Conservation (phyloP, 2,797 vertebrate genomes). For the Oceanodroma leucorhoa region DNA sequence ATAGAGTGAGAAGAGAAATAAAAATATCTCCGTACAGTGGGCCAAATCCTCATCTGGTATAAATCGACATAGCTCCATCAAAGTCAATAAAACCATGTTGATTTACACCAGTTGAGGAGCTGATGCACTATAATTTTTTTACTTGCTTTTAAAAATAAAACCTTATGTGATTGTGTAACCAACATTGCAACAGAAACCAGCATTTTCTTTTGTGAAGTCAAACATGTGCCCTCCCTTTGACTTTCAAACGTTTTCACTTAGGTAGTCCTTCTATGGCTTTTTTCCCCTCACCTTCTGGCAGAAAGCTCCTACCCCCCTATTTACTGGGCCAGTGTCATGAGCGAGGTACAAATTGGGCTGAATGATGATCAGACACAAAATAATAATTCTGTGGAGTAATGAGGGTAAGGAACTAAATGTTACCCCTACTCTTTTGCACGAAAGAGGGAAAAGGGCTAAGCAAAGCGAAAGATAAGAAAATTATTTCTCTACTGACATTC, state of each 20-base stretch:
- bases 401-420: neutral
- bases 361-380: neutral
- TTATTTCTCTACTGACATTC: neutral
- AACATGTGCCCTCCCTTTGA: neutral
- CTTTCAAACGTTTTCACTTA: constrained; percentile 22
- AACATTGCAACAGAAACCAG: constrained; percentile 45
- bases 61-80: constrained; percentile 61
- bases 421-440: neutral
- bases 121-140: constrained; percentile 58
- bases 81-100: constrained; percentile 61
- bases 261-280: neutral
- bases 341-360: neutral
- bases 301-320: neutral
- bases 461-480: neutral
- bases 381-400: neutral
- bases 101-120: constrained; percentile 60
- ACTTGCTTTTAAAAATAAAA: constrained; percentile 64
- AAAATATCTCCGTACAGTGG: constrained; percentile 58
- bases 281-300: neutral
- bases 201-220: constrained; percentile 56
- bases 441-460: neutral
- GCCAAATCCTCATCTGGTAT: constrained; percentile 68
- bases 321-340: neutral
- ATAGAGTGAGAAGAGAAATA: constrained; percentile 62
- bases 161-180: constrained; percentile 63